phyloP scores from a whole-genome alignment of 2,113 vertebrate species.

The Sorex araneus region DNA sequence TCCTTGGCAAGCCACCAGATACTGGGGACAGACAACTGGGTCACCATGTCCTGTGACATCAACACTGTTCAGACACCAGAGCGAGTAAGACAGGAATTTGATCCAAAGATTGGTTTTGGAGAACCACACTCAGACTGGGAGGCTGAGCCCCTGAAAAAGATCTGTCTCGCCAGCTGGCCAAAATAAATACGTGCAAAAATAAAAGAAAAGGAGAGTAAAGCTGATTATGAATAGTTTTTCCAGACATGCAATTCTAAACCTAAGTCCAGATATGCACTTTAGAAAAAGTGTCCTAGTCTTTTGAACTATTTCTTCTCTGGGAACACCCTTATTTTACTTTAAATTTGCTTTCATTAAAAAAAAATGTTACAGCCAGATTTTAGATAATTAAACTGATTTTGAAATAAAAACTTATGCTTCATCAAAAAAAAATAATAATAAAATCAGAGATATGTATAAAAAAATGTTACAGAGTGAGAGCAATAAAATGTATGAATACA shows the following conservation, averaged over 20 bases:
- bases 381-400: constrained; percentile 59
- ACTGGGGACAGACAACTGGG: constrained; percentile 79
- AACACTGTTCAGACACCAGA: constrained; percentile 75
- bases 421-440: too few species aligned
- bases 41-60: constrained; percentile 73
- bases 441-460: too few species aligned
- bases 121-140: constrained; percentile 80
- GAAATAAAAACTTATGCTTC: constrained; percentile 47
- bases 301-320: constrained; percentile 74
- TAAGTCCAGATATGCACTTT: constrained; percentile 78
- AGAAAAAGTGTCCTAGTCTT: constrained; percentile 50
- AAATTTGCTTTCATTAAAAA: constrained; percentile 70
- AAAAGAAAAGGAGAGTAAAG: constrained; percentile 82
- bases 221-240: constrained; percentile 84
- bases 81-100: constrained; percentile 82
- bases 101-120: constrained; percentile 83
- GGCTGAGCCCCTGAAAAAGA: constrained; percentile 85
- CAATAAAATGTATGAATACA: constrained; percentile 40
- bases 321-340: constrained; percentile 71
- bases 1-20: constrained; percentile 76
- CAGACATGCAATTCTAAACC: constrained; percentile 86
- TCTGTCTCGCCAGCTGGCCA: constrained; percentile 85
- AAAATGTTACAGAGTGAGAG: too few species aligned
- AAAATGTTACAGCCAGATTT: constrained; percentile 3
- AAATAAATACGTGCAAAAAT: constrained; percentile 83